Conservation (phyloP, 2,113 vertebrate species). For the Leuciscus idus region DNA sequence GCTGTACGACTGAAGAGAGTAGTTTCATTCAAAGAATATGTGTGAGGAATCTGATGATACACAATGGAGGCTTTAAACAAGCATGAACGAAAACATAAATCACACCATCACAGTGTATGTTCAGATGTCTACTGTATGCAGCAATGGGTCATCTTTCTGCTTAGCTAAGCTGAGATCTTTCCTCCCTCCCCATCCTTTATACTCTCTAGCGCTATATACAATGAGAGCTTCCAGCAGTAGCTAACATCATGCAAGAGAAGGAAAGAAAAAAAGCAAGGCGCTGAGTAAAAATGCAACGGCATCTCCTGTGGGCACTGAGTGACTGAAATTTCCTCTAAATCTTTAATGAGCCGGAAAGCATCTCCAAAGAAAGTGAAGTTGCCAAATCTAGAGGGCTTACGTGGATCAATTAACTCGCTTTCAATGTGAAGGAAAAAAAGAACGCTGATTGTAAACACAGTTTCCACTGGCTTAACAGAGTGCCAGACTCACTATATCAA, state of each 20-base stretch:
- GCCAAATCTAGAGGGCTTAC: conserved; percentile 54
- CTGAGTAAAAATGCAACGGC: conserved; percentile 70
- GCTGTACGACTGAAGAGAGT: not conserved
- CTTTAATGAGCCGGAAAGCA: conserved; percentile 81
- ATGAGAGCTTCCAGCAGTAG: conserved; percentile 50
- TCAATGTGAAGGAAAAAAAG: conserved; percentile 23
- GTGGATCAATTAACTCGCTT: conserved; percentile 60
- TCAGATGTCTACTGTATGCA: conserved; percentile 40
- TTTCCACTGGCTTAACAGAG: conserved; percentile 54
- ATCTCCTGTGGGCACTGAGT: conserved; percentile 83
- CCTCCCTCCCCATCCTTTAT: conserved; percentile 31
- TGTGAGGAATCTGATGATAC: not conserved
- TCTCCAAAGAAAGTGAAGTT: conserved; percentile 68
- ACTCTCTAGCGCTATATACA: conserved; percentile 32
- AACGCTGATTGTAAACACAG: conserved; percentile 49
- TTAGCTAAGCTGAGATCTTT: conserved; percentile 59
- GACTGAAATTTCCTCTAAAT: conserved; percentile 80
- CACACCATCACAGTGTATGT: not conserved
- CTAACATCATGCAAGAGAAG: conserved; percentile 52
- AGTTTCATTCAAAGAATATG: conserved; percentile 29
- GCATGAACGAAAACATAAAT: not conserved
- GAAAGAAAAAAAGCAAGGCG: conserved; percentile 47
- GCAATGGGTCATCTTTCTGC: conserved; percentile 58
- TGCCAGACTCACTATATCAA: conserved; percentile 43
- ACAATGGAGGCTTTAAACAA: not conserved